These are phyloP conservation scores for Tonatia bakeri DNA, from an alignment of 2,113 vertebrate genomes.

Conservation along the genomic window DNA sequence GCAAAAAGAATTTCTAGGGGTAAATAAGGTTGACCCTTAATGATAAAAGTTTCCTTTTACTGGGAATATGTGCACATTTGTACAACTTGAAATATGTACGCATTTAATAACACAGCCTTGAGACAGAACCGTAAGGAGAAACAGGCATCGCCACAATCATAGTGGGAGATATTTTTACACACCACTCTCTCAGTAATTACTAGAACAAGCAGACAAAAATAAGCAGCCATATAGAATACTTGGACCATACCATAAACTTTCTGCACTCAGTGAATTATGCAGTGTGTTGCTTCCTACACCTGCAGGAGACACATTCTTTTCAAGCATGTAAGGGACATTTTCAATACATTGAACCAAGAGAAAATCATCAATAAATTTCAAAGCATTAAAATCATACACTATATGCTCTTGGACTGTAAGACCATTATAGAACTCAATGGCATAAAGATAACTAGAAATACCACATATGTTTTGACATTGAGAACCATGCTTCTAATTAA, in stretches of 20 bases:
- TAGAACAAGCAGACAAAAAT: constrained; percentile 29
- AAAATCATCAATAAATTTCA: neutral
- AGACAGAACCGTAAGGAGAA: neutral
- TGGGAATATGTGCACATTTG: neutral
- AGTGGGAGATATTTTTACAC: constrained; percentile 46
- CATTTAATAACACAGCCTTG: neutral
- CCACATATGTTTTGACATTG: constrained; percentile 1
- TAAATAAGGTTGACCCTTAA: constrained; percentile 1
- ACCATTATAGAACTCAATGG: neutral
- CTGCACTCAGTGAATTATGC: neutral
- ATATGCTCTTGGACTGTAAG: neutral
- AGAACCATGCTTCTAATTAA: constrained; percentile 34
- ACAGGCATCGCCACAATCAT: neutral
- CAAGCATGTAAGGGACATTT: neutral
- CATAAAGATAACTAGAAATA: constrained; percentile 9
- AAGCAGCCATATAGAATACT: neutral
- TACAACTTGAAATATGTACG: neutral
- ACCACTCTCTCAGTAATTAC: constrained; percentile 18
- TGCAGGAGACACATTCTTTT: neutral
- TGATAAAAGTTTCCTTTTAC: constrained; percentile 25
- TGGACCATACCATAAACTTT: neutral
- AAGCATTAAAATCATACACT: neutral
- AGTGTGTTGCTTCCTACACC: neutral
- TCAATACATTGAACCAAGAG: neutral
- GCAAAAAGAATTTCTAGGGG: neutral